These are phyloP conservation scores for Cheilosia vulpina DNA, from an alignment of 2,888 invertebrate genomes.

Conservation along the genomic window DNA sequence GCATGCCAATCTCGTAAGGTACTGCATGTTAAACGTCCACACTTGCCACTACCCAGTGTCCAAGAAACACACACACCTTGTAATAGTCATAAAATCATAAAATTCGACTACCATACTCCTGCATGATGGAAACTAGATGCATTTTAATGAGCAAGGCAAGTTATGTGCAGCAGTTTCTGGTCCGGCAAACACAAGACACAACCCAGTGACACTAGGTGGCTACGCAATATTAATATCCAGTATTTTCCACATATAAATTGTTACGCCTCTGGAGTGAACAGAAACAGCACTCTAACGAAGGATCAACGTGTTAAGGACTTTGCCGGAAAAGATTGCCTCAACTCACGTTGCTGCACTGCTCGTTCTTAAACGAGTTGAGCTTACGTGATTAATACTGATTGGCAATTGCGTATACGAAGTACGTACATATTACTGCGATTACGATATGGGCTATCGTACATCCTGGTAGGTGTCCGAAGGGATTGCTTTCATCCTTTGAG, in stretches of 20 bases:
- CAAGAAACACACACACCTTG: constrained; percentile 38
- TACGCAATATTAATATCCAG: constrained; percentile 8
- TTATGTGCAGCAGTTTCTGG: constrained; percentile 25
- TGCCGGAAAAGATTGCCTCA: constrained; percentile 10
- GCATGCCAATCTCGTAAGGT: constrained; percentile 44
- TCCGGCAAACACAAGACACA: no score
- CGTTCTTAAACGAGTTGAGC: constrained; percentile 50
- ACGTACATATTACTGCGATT: constrained; percentile 28
- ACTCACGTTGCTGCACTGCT: constrained; percentile 17
- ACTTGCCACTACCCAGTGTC: neutral
- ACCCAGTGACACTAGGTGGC: neutral
- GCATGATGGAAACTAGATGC: constrained; percentile 57
- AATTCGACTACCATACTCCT: constrained; percentile 20
- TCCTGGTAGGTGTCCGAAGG: constrained; percentile 17
- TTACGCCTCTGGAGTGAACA: neutral
- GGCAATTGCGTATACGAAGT: constrained; percentile 42
- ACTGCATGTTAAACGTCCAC: constrained; percentile 51
- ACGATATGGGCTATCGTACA: constrained; percentile 13
- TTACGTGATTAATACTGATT: constrained; percentile 63
- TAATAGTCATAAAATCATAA: constrained; percentile 58
- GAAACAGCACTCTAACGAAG: constrained; percentile 13
- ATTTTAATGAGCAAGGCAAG: constrained; percentile 52
- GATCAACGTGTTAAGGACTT: constrained; percentile 32
- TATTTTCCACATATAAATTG: constrained; percentile 2
- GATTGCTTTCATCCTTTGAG: no score